Evolutionary conservation across 2,888 invertebrate species (phyloP), one percentile per base, ranked within the genome.

Genomic region (Troides aeacus): DNA sequence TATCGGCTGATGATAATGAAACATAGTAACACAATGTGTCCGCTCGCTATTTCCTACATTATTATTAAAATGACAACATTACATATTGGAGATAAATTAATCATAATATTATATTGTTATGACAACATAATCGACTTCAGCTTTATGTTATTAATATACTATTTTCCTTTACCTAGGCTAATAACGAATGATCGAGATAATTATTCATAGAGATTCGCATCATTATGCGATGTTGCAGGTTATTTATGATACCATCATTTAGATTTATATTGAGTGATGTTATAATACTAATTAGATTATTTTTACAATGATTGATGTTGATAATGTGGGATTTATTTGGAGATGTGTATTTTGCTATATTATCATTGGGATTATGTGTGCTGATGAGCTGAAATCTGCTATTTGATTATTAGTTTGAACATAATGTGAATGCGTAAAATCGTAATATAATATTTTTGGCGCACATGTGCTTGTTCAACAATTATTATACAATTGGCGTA

Each of bases 51-150:
- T 56, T 56, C 56, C 56, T 56, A 21, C n/a, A 21, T 56, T 59
- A 50, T 60, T 50, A 66, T 58, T 21, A 66, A 24, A 66, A 39
- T 57, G 7, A 36, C 53, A 39, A 18, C 30, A 12, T 46, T 18
- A 66, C 36, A 61, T 68, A 50, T 69, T 64, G 56, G 15, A 69
- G 24, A 10, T 39, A 39, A 53, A 60, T 64, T 42, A 64, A 69
- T 60, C 53, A 59, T 15, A n/a, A 46, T 46, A 46, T 30, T 42
- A 18, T 60, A 66, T 60, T 58, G 57, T 64, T 64, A 64, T 64
- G 64, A 64, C 64, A 64, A 39, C 57, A 64, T 64, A 57, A 64
- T 57, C 56, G 56, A n/a, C 56, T 21, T 56, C 56, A 56, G 56
- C 21, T n/a, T 56, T 56, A 21, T 56, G n/a, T 56, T 56, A 56